phyloP scores from a whole-genome alignment of 2,888 invertebrate species.

The Aradus depressus region DNA sequence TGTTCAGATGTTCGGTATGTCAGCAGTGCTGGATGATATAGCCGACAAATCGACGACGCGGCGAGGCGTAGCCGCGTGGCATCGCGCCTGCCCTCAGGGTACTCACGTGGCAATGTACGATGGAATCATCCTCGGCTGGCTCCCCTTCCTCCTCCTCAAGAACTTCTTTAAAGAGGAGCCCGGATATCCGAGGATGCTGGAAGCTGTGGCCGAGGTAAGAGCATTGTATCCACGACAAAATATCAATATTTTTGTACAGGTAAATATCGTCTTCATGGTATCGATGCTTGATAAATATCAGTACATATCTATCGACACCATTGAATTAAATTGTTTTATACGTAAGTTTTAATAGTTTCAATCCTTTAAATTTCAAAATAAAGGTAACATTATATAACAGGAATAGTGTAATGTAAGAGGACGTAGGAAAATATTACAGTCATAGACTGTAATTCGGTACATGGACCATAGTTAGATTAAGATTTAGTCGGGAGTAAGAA shows the following conservation, averaged over 20 bases:
- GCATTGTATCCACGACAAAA: neutral
- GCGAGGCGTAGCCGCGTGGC: constrained; percentile 16
- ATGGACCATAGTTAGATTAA: no score
- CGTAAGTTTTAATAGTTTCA: neutral
- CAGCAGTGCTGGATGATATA: constrained; percentile 18
- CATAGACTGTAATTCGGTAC: no score
- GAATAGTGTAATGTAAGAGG: no score
- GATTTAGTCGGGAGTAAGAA: no score
- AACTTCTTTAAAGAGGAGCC: constrained; percentile 9
- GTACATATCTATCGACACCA: no score
- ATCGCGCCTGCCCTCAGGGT: constrained; percentile 8
- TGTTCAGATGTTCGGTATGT: constrained; percentile 13
- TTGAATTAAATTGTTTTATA: neutral
- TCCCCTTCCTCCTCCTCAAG: constrained; percentile 16
- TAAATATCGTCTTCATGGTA: no score
- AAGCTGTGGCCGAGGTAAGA: constrained; percentile 11
- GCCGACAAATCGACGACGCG: constrained; percentile 10
- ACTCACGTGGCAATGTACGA: constrained; percentile 14
- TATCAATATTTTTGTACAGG: no score
- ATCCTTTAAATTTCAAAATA: no score
- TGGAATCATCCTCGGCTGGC: constrained; percentile 4
- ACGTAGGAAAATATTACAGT: no score
- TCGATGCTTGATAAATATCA: no score
- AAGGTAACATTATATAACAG: no score
- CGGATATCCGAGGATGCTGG: constrained; percentile 6